Percentiles rank a stretch among this genome's conserved stretches.
phyloP scores from a whole-genome alignment of 2,113 vertebrate species.

The Peromyscus californicus region DNA sequence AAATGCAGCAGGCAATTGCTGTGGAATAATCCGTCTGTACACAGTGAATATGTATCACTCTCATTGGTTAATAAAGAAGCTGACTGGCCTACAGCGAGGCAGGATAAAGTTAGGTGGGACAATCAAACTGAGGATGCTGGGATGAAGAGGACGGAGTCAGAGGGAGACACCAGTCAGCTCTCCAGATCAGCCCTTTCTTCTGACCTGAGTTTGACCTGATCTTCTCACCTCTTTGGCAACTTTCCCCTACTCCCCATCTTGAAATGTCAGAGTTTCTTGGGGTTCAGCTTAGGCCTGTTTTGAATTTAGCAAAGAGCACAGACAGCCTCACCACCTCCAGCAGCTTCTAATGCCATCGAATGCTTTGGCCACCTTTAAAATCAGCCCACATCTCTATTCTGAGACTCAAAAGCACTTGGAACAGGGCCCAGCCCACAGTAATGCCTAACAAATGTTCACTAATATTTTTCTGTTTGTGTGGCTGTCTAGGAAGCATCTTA shows the following conservation, averaged over 20 bases:
- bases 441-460: background rate
- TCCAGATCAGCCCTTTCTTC: background rate
- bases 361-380: conserved; percentile 9
- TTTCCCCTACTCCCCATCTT: background rate
- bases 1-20: background rate
- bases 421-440: background rate
- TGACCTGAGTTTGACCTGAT: background rate
- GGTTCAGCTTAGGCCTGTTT: background rate
- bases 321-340: background rate
- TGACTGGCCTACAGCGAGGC: too few relatives aligned
- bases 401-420: conserved; percentile 7
- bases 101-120: too few relatives aligned
- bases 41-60: too few relatives aligned
- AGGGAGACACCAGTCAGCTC: background rate
- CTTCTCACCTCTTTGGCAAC: background rate
- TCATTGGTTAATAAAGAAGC: too few relatives aligned
- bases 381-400: background rate
- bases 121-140: too few relatives aligned
- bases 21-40: too few relatives aligned
- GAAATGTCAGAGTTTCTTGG: background rate
- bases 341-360: conserved; percentile 2
- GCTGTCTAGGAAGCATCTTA: background rate
- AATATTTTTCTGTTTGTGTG: background rate
- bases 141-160: too few relatives aligned
- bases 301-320: background rate